Evolutionary conservation across 2,113 vertebrate species (phyloP), one percentile per base, ranked within the genome.

Genomic region (Glareola pratincola): DNA sequence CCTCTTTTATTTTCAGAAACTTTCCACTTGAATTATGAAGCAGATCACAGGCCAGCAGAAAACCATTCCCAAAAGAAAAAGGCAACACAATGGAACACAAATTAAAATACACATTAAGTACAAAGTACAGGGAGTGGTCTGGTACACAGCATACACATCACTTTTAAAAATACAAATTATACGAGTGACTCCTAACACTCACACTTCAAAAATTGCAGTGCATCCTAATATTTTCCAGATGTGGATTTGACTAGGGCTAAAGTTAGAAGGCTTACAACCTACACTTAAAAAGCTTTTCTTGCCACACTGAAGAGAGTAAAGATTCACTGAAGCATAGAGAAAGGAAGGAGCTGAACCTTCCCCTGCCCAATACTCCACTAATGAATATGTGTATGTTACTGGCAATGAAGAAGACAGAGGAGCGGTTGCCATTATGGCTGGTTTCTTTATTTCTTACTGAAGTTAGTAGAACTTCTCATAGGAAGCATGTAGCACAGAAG

Each of bases 41-140:
- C 32, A 67, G 62, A 97, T 83, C 62, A 78, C 27, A 89, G 66
- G 62, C 85, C 57, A 95, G 50, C 10, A 83, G 34, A 87, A 96
- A 88, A 71, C 43, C 37, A 60, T 93, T 95, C 79, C 90, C 85
- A 72, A 88, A 91, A 91, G 90, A n/a, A 92, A 94, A 93, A 72
- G 4, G 36, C 48, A 87, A 68, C 66, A 60, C 64, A 92, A 93
- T 71, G 48, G 48, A 91, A 72, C 34, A 77, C 36, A 95, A 94
- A 89, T 92, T 93, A 89, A 94, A 92, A 78, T 51, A 72, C 32
- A 71, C 23, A n/a, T 48, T 45, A 69, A 69, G 45, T 69, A 62
- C 60, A 64, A 83, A 91, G 36, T 50, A 83, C 51, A 0, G 1
- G 57, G 50, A 90, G 29, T 48, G 67, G 37, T 92, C 74, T 90